Base-by-base conservation (phyloP, 2,113 vertebrate species). In the Rhinopithecus roxellana region DNA sequence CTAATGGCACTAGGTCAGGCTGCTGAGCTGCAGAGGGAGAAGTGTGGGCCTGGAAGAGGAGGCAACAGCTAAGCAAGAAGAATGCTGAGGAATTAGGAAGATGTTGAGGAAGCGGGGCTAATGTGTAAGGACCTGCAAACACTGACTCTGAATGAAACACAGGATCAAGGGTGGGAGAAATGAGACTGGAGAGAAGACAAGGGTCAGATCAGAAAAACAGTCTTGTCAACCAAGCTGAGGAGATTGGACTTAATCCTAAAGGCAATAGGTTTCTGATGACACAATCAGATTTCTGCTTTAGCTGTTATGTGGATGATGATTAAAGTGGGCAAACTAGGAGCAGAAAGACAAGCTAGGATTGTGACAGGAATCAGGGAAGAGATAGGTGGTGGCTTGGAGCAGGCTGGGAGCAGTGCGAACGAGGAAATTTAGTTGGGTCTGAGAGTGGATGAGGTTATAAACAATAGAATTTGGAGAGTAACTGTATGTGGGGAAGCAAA, bases 241-340 rank as follows among this genome's bases (percentile, higher is more conserved):
- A 77, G 82, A 57, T 14, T 70, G 82, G 67, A 38, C 14, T 22
- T 43, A 30, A 18, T 80, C 72, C 52, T 12, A 2, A 82, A 90
- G 90, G 86, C 43, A 18, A 9, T n/a, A 86, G 69, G 61, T 75
- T 97, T 94, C 89, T 92, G 89, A 94, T 77, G 92, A 89, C 43
- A 59, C 69, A 40, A 18, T 94, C 72, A 32, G 89, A 91, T 92
- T 96, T 95, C 92, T 89, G 69, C 69, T 50, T 79, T 94, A 69
- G 61, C 55, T 90, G 92, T 75, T 64, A 0, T 2, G 40, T 52
- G 90, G 89, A 84, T 55, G 69, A 2, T 92, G 93, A 96, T 97
- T 87, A 23, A 87, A 83, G 82, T 8, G 80, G 95, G 69, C 89
- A 96, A 86, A 14, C 25, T 32, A 16, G 79, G 59, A 43, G 48